phyloP scores from a whole-genome alignment of 1,140 invertebrate genomes.

The Sitophilus oryzae region DNA sequence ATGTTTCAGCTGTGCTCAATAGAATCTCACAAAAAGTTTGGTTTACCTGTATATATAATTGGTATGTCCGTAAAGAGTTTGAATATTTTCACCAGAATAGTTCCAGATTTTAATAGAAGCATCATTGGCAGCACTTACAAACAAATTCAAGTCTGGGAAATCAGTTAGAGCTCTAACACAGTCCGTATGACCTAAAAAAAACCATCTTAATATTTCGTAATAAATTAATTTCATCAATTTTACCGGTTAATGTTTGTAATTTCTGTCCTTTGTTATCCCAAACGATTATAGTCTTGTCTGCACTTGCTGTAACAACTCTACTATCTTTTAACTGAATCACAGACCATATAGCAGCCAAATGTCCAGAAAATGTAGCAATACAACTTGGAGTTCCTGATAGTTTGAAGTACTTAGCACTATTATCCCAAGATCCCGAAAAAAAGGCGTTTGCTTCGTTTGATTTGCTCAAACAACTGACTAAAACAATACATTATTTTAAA shows the following conservation, averaged over 20 bases:
- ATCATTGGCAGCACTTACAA: constrained; percentile 87
- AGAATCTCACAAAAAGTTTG: no score
- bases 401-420: constrained; percentile 76
- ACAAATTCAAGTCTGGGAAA: constrained; percentile 57
- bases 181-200: constrained; percentile 77
- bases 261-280: constrained; percentile 62
- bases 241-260: constrained; percentile 49
- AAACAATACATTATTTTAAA: constrained; percentile 13
- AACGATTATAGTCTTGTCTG: constrained; percentile 84
- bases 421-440: constrained; percentile 87
- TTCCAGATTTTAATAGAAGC: constrained; percentile 78
- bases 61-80: constrained; percentile 73
- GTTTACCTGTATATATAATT: constrained; percentile 68
- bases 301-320: constrained; percentile 75
- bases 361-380: constrained; percentile 62
- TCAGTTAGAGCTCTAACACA: constrained; percentile 77
- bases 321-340: constrained; percentile 58
- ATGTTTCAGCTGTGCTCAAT: no score
- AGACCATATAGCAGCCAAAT: constrained; percentile 86
- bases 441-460: constrained; percentile 52
- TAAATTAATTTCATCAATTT: no score
- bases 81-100: constrained; percentile 67
- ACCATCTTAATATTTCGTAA: no score
- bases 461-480: constrained; percentile 61
- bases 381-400: constrained; percentile 46